A percentile compares a stretch with the other conserved stretches of the same genome.
These are phyloP conservation scores for Nomia melanderi DNA, from an alignment of 1,140 invertebrate genomes.

Conservation along the genomic window DNA sequence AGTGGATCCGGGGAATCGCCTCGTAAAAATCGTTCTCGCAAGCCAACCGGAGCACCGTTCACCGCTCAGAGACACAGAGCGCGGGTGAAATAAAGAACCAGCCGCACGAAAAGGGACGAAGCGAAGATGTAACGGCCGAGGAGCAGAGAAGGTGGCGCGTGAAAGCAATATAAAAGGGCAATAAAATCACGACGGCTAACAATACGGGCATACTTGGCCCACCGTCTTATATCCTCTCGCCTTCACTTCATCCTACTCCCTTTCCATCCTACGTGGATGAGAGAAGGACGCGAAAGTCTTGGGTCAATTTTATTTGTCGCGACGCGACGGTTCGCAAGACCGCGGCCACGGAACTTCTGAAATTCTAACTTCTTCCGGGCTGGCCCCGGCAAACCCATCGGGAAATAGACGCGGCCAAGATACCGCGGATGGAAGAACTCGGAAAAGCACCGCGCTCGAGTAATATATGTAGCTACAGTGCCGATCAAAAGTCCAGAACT, in stretches of 20 bases:
- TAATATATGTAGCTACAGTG: background rate
- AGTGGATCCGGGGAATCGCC: conserved; percentile 26
- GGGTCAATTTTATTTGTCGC: conserved; percentile 65
- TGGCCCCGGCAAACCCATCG: conserved; percentile 25
- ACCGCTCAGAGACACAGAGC: background rate
- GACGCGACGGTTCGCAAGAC: conserved; percentile 15
- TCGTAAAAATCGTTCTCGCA: conserved; percentile 59
- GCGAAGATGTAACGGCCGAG: background rate
- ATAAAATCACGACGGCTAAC: conserved; percentile 67
- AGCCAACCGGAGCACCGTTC: conserved; percentile 8
- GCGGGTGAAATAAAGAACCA: conserved; percentile 44
- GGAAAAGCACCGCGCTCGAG: no score
- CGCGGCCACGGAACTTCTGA: conserved; percentile 44
- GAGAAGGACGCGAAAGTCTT: conserved; percentile 13
- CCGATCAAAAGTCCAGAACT: background rate
- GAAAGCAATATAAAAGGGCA: conserved; percentile 66
- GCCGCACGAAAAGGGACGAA: background rate
- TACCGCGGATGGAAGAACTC: background rate
- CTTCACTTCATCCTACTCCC: conserved; percentile 7
- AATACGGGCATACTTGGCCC: conserved; percentile 59
- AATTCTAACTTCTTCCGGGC: conserved; percentile 44
- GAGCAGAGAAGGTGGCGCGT: conserved; percentile 21
- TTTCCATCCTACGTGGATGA: background rate
- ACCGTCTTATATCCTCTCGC: conserved; percentile 39
- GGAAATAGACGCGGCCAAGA: conserved; percentile 40